These are phyloP conservation scores for Meiosimyza platycephala DNA, from an alignment of 2,888 invertebrate genomes.

Conservation along the genomic window DNA sequence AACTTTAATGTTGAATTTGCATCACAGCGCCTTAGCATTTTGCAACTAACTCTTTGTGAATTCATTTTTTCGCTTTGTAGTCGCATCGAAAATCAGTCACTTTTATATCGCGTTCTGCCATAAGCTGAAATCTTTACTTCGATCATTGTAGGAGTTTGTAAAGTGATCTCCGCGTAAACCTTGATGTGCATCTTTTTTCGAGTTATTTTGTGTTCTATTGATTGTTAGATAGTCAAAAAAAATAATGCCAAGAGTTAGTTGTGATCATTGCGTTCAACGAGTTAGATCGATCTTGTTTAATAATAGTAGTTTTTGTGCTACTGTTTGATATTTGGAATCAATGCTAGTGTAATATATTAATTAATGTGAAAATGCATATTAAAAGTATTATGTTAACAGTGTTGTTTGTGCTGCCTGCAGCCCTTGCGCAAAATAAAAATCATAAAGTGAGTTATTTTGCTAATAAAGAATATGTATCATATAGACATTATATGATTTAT, in stretches of 20 bases:
- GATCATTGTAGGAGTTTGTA: constrained; percentile 14
- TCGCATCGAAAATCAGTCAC: not conserved
- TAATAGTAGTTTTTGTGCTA: not conserved
- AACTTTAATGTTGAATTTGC: not conserved
- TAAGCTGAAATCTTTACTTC: constrained; percentile 4
- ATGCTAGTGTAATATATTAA: not conserved
- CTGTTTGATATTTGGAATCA: not conserved
- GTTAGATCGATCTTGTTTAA: constrained; percentile 2
- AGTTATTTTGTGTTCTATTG: not conserved
- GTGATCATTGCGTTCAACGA: constrained; percentile 12
- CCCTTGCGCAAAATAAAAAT: constrained; percentile 28
- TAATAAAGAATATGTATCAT: not conserved
- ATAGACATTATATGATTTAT: not conserved
- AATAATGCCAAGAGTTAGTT: constrained; percentile 8
- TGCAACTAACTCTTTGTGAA: constrained; percentile 9
- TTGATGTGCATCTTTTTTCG: not conserved
- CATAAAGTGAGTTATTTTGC: constrained; percentile 36
- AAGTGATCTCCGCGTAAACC: constrained; percentile 15
- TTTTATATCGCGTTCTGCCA: not conserved
- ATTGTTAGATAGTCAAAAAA: not conserved
- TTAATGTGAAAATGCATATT: constrained; percentile 19
- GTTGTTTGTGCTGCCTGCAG: constrained; percentile 5
- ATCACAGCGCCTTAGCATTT: not conserved
- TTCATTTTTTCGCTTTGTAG: constrained; percentile 10
- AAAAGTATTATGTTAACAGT: constrained; percentile 13